Evolutionary conservation across 2,797 vertebrate species (phyloP), one percentile per base, ranked within the genome.

Genomic region (Hemitrygon akajei): DNA sequence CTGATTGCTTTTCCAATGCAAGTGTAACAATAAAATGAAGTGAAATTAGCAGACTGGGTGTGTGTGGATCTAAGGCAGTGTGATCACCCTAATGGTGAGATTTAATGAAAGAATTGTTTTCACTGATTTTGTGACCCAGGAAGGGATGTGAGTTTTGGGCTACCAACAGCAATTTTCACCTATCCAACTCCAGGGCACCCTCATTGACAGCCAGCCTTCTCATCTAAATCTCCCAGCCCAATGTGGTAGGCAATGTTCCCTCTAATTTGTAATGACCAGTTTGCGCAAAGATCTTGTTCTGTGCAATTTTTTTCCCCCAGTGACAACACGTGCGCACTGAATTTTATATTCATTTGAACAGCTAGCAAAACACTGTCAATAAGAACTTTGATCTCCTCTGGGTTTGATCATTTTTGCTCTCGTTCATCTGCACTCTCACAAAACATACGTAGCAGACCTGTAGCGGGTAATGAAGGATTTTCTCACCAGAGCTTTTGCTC

Each of bases 1-100:
- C 86, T 89, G 60, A 69, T 89, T 69, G 86, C 86, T 89, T 89
- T 89, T 89, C 86, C 37, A 69, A 89, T 37, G 63, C 86, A 89
- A 66, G 69, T n/a, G 18, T 89, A 89, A 89, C 86, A 89, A 89
- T 89, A 89, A 89, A 89, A 89, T 7, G n/a, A 12, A 20, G 34
- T 66, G 20, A 69, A 89, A 89, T 37, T 86, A 89, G 63, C 37
- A 2, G 63, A 69, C 30, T 63, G 12, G 0, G 47, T 87, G 60
- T 87, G 58, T 63, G 60, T 63, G 30, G 30, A 34, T 66, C 27
- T 66, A 58, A 63, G 60, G 18, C 20, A 37, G 86, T 34, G 60
- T 22, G 86, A 66, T 20, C 40, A 25, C 7, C 7, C 12, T 10
- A 56, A 56, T 3, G 40, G 79, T 40, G 79, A 81, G 37, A 81